These are phyloP conservation scores for Pelvicachromis taeniatus DNA, from an alignment of 2,113 vertebrate genomes.

Conservation along the genomic window DNA sequence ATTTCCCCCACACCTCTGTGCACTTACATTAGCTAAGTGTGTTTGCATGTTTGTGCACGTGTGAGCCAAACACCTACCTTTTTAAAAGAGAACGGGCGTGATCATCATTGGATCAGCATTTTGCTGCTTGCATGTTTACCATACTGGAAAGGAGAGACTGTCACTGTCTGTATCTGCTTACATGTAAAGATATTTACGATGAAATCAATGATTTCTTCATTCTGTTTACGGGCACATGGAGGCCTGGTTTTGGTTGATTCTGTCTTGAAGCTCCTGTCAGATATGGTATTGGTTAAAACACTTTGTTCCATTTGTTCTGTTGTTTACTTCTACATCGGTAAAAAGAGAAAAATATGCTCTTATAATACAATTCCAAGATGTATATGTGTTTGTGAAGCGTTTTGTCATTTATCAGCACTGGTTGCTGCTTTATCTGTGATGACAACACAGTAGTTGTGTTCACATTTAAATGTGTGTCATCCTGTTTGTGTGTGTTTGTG, in stretches of 20 bases:
- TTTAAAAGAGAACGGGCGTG: background rate
- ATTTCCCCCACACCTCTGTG: conserved; percentile 45
- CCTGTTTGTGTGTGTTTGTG: background rate
- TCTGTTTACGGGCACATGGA: background rate
- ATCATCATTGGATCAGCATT: conserved; percentile 8
- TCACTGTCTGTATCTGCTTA: background rate
- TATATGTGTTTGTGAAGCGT: background rate
- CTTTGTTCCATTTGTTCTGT: background rate
- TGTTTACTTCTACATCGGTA: conserved; percentile 10
- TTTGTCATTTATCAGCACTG: background rate
- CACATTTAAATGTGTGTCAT: background rate
- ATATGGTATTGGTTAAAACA: background rate
- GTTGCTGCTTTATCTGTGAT: conserved; percentile 11
- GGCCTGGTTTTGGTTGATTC: background rate
- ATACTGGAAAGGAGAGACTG: background rate
- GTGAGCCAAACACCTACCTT: background rate
- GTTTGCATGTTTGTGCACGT: background rate
- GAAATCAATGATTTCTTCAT: background rate
- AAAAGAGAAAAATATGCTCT: background rate
- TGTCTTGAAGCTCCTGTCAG: background rate
- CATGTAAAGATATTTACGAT: conserved; percentile 2
- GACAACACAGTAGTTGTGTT: background rate
- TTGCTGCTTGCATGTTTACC: background rate
- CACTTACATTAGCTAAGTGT: conserved; percentile 62
- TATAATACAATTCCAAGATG: background rate